Evolutionary conservation across 1,140 invertebrate genomes (phyloP).

Genomic region (Panagrolaimus sp.): DNA sequence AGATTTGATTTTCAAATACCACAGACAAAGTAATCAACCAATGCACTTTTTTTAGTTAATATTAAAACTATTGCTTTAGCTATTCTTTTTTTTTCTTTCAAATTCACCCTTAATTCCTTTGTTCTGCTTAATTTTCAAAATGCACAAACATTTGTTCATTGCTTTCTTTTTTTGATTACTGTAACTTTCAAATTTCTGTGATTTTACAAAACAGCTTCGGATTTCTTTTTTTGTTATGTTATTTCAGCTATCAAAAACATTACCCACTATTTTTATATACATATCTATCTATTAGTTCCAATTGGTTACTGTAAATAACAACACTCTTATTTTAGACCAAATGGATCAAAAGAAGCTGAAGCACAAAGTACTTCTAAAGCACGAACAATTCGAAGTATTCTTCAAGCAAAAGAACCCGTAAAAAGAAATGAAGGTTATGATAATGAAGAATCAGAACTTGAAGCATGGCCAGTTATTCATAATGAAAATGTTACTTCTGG

Average conservation of each 20-base stretch:
- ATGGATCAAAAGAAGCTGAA: not conserved
- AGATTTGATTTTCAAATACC: too few species aligned
- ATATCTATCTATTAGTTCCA: not conserved
- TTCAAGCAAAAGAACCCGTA: not conserved
- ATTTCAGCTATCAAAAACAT: not conserved
- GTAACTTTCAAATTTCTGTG: slow-evolving; percentile 8
- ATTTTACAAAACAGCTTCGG: not conserved
- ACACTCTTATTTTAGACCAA: not conserved
- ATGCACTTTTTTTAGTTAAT: not conserved
- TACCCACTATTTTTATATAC: not conserved
- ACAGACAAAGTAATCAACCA: too few species aligned
- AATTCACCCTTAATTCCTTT: not conserved
- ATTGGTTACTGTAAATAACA: not conserved
- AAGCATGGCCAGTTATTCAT: not conserved
- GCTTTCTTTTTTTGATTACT: not conserved
- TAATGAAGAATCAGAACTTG: not conserved
- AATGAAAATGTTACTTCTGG: slow-evolving; percentile 19
- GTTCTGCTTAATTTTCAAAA: too few species aligned
- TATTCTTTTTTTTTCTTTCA: not conserved
- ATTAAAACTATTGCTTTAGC: not conserved
- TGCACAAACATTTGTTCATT: too few species aligned
- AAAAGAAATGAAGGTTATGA: not conserved
- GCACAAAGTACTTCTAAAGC: not conserved
- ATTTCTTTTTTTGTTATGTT: slow-evolving; percentile 3
- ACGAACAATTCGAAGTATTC: not conserved